These are phyloP conservation scores for Drosophila serrata DNA, from an alignment of 1,140 invertebrate genomes.

Conservation along the genomic window DNA sequence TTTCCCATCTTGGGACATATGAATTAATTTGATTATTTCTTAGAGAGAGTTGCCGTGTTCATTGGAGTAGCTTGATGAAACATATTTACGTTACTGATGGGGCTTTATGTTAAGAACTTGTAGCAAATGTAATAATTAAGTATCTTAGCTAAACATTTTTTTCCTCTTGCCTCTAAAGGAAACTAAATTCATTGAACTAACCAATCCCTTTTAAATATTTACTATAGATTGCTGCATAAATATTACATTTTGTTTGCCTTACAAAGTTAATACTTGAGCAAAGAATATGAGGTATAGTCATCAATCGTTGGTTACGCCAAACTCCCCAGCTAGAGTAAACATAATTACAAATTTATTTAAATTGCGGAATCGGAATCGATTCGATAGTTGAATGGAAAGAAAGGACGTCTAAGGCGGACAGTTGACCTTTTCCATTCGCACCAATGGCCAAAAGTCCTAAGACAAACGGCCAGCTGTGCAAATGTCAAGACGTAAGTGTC, in stretches of 20 bases:
- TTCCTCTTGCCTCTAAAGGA: not conserved
- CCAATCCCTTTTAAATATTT: constrained; percentile 24
- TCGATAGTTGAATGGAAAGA: not conserved
- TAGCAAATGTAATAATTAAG: not conserved
- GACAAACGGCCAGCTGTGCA: constrained; percentile 81
- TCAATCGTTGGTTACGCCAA: not conserved
- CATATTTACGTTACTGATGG: not conserved
- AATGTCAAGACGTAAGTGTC: constrained; percentile 84
- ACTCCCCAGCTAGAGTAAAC: constrained; percentile 35
- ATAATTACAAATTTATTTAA: constrained; percentile 73
- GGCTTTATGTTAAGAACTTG: no score
- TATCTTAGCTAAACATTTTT: not conserved
- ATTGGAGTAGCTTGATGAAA: not conserved
- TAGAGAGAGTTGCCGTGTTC: not conserved
- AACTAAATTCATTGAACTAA: not conserved
- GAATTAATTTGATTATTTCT: constrained; percentile 63
- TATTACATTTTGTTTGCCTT: not conserved
- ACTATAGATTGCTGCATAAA: not conserved
- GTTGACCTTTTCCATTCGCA: constrained; percentile 58
- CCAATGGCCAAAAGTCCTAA: constrained; percentile 65
- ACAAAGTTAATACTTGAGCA: not conserved
- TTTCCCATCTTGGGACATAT: constrained; percentile 50
- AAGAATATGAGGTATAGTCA: not conserved
- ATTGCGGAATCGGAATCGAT: constrained; percentile 9
- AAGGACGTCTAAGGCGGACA: constrained; percentile 22